Evolutionary conservation across 2,797 vertebrate genomes (phyloP).

Genomic region (Sebastes diaconus): DNA sequence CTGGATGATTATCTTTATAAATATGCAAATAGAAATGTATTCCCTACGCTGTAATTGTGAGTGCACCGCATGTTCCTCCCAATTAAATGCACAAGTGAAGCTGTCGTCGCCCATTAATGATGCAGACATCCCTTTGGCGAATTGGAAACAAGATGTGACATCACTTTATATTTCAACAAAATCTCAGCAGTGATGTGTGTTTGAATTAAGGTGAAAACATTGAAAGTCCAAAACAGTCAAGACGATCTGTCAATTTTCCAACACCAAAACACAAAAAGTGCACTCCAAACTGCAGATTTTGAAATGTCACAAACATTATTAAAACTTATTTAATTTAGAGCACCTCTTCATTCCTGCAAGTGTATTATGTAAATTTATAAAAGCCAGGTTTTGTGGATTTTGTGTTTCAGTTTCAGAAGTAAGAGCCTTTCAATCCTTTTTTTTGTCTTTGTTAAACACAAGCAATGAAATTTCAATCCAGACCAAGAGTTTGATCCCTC

Average conservation of each 20-base stretch:
- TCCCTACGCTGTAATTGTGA: conserved; percentile 31
- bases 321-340: not conserved
- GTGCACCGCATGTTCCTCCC: conserved; percentile 13
- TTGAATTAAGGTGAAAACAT: too few species aligned
- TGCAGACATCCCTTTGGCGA: conserved; percentile 8
- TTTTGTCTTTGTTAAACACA: not conserved
- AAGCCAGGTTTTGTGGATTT: not conserved
- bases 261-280: not conserved
- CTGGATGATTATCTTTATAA: conserved; percentile 29
- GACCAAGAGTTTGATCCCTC: not conserved
- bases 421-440: not conserved
- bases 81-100: conserved; percentile 34
- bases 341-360: not conserved
- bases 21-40: conserved; percentile 37
- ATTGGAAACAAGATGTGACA: not conserved
- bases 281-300: not conserved
- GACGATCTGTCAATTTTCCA: not conserved
- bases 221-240: too few species aligned
- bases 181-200: not conserved
- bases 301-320: not conserved
- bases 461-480: not conserved
- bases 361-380: not conserved
- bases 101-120: conserved; percentile 13
- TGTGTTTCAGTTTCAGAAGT: not conserved
- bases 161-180: not conserved